phyloP scores from a whole-genome alignment of 2,797 vertebrate genomes.

The Myotis daubentonii region DNA sequence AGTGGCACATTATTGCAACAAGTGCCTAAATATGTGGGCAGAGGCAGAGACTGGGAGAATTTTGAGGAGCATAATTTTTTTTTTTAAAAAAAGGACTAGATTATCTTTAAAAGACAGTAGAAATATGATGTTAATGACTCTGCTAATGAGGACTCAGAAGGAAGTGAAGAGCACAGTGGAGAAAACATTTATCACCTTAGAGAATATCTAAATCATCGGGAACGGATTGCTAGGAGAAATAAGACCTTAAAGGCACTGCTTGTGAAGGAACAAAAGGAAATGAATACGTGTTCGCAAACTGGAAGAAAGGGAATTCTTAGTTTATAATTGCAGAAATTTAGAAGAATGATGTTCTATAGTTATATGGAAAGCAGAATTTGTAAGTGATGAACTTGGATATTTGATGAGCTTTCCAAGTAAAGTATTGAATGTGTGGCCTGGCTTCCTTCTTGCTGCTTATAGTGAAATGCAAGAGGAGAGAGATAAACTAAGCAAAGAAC shows the following conservation, averaged over 20 bases:
- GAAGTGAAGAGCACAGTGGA: neutral
- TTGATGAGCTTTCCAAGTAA: neutral
- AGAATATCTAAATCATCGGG: neutral
- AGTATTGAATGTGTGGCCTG: neutral
- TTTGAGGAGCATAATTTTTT: neutral
- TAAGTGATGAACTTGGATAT: neutral
- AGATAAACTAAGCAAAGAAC: neutral
- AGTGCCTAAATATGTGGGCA: neutral
- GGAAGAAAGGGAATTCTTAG: neutral
- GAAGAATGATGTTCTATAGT: neutral
- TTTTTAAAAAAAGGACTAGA: neutral
- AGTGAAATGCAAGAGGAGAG: neutral
- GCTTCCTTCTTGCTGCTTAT: neutral
- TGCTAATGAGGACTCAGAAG: neutral
- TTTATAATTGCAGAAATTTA: neutral
- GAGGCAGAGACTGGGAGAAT: neutral
- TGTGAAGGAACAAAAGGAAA: neutral
- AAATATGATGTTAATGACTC: neutral
- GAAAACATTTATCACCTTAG: neutral
- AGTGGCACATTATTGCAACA: neutral
- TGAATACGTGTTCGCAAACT: neutral
- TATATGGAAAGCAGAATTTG: neutral
- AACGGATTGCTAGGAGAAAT: neutral
- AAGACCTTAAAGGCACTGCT: neutral
- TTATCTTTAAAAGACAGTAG: neutral